These are phyloP conservation scores for Trichogramma dendrolimi DNA, from an alignment of 2,888 invertebrate genomes.

Conservation along the genomic window DNA sequence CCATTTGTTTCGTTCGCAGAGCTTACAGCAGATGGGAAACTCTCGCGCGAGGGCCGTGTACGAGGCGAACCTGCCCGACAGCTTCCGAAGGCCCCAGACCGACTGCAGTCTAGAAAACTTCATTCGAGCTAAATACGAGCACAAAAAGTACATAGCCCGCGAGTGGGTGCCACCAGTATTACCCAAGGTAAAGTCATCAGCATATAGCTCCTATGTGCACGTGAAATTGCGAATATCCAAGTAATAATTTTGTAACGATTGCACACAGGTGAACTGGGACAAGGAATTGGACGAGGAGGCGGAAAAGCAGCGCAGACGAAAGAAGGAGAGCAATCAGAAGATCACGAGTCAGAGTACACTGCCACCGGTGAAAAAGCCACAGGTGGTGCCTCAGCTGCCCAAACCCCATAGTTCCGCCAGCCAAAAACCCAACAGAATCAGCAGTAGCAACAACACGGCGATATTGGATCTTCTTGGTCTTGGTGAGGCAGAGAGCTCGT, in stretches of 20 bases:
- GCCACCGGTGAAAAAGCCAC: constrained; percentile 49
- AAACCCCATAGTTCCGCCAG: constrained; percentile 57
- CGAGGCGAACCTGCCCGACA: constrained; percentile 94
- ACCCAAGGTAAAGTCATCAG: constrained; percentile 65
- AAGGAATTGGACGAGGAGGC: constrained; percentile 85
- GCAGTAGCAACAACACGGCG: constrained; percentile 50
- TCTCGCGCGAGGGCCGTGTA: constrained; percentile 94
- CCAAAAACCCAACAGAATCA: constrained; percentile 55
- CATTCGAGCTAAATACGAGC: constrained; percentile 96
- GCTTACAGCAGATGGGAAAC: constrained; percentile 96
- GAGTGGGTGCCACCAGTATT: constrained; percentile 90
- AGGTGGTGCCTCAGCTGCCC: constrained; percentile 58
- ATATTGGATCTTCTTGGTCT: constrained; percentile 56
- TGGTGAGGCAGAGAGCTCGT: constrained; percentile 41
- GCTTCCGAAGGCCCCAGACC: constrained; percentile 90
- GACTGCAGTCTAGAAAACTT: constrained; percentile 92
- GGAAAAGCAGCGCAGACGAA: constrained; percentile 76
- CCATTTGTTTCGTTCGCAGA: constrained; percentile 47
- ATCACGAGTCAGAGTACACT: constrained; percentile 49
- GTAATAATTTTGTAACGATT: neutral
- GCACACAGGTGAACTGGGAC: constrained; percentile 63
- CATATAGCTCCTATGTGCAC: neutral
- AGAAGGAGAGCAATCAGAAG: constrained; percentile 65
- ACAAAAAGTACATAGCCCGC: constrained; percentile 96
- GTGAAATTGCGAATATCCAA: neutral